Conservation (phyloP, 1,140 invertebrate species). For the Lerema accius region DNA sequence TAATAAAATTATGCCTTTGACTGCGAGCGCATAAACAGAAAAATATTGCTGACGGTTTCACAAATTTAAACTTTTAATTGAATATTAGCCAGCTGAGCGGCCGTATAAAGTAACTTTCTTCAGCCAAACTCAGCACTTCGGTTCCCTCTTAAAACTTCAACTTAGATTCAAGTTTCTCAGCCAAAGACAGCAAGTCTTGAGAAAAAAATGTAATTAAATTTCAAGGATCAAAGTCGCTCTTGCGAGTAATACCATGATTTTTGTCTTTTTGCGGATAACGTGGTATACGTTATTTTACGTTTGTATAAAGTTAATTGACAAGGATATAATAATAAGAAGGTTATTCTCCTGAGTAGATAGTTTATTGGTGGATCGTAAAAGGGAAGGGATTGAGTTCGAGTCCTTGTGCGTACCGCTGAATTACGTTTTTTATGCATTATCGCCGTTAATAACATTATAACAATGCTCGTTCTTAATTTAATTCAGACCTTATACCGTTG, state of each 20-base stretch:
- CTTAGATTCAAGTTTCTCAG: slow-evolving; percentile 44
- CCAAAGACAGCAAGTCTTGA: slow-evolving; percentile 41
- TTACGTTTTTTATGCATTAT: no score
- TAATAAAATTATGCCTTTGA: slow-evolving; percentile 42
- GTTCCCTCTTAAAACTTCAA: slow-evolving; percentile 44
- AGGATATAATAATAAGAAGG: no score
- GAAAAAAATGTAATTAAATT: slow-evolving; percentile 64
- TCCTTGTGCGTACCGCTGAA: no score
- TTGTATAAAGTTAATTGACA: no score
- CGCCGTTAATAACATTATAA: no score
- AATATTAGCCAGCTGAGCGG: slow-evolving; percentile 66
- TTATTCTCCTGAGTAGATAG: no score
- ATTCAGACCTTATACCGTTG: no score
- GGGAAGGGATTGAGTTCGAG: no score
- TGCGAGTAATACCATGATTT: slow-evolving; percentile 9
- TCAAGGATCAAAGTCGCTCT: slow-evolving; percentile 37
- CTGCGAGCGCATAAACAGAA: slow-evolving; percentile 50
- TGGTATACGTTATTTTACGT: no score
- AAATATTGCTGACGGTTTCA: slow-evolving; percentile 53
- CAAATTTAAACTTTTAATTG: slow-evolving; percentile 73
- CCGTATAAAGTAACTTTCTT: slow-evolving; percentile 46
- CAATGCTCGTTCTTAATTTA: no score
- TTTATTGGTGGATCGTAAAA: no score
- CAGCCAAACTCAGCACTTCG: slow-evolving; percentile 37
- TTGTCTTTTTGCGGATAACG: background rate